Evolutionary conservation across 2,888 invertebrate genomes (phyloP).

Genomic region (Cosmia pyralina): DNA sequence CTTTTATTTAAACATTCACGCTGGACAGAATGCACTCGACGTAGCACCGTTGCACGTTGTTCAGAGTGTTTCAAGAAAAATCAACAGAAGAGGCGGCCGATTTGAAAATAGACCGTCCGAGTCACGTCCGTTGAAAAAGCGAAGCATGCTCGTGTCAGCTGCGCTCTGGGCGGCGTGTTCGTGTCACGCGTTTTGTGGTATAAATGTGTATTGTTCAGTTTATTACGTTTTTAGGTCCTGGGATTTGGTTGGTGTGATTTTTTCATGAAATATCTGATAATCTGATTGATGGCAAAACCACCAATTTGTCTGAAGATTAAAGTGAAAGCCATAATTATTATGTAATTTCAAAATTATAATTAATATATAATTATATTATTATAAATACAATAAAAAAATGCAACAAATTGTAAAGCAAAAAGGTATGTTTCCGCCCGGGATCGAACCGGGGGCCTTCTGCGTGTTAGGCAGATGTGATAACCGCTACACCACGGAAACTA

Average conservation of each 20-base stretch:
- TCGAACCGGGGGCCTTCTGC: slow-evolving; percentile 97
- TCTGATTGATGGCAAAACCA: no score
- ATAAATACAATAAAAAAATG: not conserved
- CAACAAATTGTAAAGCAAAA: slow-evolving; percentile 51
- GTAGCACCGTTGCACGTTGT: slow-evolving; percentile 34
- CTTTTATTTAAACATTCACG: slow-evolving; percentile 42
- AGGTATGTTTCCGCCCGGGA: slow-evolving; percentile 94
- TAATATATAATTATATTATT: no score
- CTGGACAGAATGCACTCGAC: slow-evolving; percentile 45
- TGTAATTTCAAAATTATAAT: no score
- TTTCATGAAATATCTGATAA: not conserved
- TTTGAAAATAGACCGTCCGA: slow-evolving; percentile 60
- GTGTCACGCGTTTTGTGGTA: slow-evolving; percentile 37
- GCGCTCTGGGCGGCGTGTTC: slow-evolving; percentile 40
- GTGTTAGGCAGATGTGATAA: slow-evolving; percentile 98
- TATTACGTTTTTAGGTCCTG: slow-evolving; percentile 12
- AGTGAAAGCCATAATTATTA: not conserved
- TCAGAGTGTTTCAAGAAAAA: slow-evolving; percentile 56
- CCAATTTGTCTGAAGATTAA: not conserved
- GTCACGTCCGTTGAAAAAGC: slow-evolving; percentile 58
- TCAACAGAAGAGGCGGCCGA: slow-evolving; percentile 58
- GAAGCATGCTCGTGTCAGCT: slow-evolving; percentile 47
- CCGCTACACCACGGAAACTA: slow-evolving; percentile 96
- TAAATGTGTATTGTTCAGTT: slow-evolving; percentile 40
- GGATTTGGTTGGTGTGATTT: not conserved